These are phyloP conservation scores for Diarsia brunnea DNA, from an alignment of 2,888 invertebrate genomes.

Conservation along the genomic window DNA sequence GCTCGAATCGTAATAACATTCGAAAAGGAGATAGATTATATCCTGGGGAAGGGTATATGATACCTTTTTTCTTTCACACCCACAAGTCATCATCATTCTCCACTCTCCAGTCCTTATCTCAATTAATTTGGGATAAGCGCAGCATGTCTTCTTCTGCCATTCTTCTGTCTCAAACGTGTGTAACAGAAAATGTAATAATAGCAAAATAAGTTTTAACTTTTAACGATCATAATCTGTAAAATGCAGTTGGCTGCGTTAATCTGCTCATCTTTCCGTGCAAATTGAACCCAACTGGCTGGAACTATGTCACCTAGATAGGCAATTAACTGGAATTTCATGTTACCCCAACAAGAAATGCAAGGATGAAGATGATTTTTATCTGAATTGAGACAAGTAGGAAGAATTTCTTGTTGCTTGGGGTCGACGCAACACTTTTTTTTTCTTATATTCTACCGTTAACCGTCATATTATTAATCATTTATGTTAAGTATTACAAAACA, in stretches of 20 bases:
- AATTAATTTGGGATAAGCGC: too few relatives aligned
- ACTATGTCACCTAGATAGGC: conserved; percentile 24
- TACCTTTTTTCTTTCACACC: too few relatives aligned
- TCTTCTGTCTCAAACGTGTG: too few relatives aligned
- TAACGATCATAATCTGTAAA: neutral
- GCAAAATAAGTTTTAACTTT: neutral
- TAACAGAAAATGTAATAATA: neutral
- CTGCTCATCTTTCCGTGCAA: conserved; percentile 14
- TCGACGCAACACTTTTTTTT: neutral
- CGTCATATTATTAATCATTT: too few relatives aligned
- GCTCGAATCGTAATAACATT: too few relatives aligned
- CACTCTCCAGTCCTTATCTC: too few relatives aligned
- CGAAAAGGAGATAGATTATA: too few relatives aligned
- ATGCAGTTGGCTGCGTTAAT: conserved; percentile 5
- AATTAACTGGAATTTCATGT: conserved; percentile 28
- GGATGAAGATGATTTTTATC: conserved; percentile 8
- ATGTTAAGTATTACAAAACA: too few relatives aligned
- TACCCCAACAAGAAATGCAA: neutral
- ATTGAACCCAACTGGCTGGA: conserved; percentile 24
- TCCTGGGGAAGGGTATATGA: too few relatives aligned
- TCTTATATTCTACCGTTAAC: too few relatives aligned
- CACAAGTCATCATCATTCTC: too few relatives aligned
- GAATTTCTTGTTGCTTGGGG: neutral
- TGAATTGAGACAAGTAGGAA: neutral
- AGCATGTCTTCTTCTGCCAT: too few relatives aligned